Percentiles rank a stretch among this genome's conserved stretches.
Evolutionary conservation across 2,797 vertebrate genomes (phyloP).

Genomic region (Florisuga fusca): DNA sequence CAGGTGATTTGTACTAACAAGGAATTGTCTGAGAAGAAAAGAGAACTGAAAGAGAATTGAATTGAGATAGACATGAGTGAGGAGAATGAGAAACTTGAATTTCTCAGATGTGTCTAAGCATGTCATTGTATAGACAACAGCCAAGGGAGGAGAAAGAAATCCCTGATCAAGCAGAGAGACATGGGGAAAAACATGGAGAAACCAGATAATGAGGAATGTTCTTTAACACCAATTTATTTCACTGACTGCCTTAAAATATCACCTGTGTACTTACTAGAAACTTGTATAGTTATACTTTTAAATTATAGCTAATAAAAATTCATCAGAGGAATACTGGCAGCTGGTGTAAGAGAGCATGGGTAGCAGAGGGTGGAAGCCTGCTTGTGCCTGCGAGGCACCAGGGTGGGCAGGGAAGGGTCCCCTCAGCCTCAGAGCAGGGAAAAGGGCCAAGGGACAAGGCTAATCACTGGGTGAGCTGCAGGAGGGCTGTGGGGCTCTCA

Average conservation of each 20-base stretch:
- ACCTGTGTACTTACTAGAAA: neutral
- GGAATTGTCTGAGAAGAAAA: constrained; percentile 63
- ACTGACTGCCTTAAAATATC: neutral
- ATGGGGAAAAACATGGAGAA: neutral
- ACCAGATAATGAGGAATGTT: neutral
- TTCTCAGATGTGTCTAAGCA: constrained; percentile 58
- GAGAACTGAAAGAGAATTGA: constrained; percentile 55
- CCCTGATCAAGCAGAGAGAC: constrained; percentile 17
- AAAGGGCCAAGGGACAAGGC: rapidly evolving
- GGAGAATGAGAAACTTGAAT: constrained; percentile 29
- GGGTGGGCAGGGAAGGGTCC: neutral
- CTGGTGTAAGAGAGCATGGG: neutral
- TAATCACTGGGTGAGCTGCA: neutral
- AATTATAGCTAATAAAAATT: neutral
- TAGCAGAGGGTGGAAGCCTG: neutral
- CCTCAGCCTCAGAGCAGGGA: neutral
- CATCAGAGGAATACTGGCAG: rapidly evolving
- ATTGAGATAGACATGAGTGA: constrained; percentile 56
- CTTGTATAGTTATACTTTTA: neutral
- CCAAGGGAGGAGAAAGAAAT: constrained; percentile 16
- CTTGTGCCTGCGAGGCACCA: neutral
- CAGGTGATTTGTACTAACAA: constrained; percentile 67
- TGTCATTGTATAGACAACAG: constrained; percentile 41
- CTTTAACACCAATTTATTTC: neutral
- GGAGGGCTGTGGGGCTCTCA: neutral